Percentiles rank a stretch among this genome's conserved stretches.
Evolutionary conservation across 2,797 vertebrate species (phyloP).

Genomic region (Coracias cyanogaster): DNA sequence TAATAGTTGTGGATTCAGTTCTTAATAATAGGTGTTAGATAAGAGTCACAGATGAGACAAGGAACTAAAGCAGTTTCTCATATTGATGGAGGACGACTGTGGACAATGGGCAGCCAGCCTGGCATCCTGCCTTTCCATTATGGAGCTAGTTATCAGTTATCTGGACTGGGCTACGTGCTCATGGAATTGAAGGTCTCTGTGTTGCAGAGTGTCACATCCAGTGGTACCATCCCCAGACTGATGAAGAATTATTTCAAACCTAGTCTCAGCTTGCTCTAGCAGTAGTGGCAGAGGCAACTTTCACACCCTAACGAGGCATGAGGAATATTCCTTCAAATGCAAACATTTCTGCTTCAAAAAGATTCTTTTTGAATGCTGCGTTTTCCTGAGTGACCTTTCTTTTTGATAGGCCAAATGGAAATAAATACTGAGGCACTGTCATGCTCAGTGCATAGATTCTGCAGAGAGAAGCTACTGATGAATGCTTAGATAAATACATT

Average conservation of each 20-base stretch:
- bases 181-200: not conserved
- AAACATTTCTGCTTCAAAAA: not conserved
- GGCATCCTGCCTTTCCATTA: not conserved
- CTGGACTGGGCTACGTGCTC: fast-evolving
- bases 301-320: not conserved
- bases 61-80: not conserved
- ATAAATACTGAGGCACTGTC: not conserved
- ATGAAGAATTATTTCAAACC: not conserved
- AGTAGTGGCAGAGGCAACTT: not conserved
- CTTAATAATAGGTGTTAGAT: not conserved
- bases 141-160: not conserved
- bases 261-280: not conserved
- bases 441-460: not conserved
- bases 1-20: not conserved
- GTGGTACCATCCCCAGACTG: not conserved
- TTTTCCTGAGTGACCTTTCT: not conserved
- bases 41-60: not conserved
- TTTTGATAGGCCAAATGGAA: not conserved
- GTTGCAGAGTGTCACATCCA: fast-evolving
- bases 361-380: not conserved
- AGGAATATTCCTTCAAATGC: not conserved
- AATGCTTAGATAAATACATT: not conserved
- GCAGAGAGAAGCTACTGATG: not conserved
- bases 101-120: not conserved
- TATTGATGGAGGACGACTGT: not conserved